Percentiles rank a stretch among this genome's conserved stretches.
Conservation (phyloP, 2,113 vertebrate genomes). For the Poeciliopsis retropinna region DNA sequence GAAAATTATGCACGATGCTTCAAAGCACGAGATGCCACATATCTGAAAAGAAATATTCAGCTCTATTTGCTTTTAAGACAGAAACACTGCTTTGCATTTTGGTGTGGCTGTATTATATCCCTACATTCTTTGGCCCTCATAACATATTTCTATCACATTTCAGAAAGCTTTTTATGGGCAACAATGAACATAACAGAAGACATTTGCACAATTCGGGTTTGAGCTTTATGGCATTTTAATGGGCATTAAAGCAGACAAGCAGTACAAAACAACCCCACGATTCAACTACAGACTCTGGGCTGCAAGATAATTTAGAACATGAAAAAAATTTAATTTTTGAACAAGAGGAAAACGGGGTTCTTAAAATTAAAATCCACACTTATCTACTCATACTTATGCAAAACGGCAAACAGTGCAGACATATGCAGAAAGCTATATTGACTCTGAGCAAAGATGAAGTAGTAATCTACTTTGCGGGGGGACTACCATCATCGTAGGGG, state of each 20-base stretch:
- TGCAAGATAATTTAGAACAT: conserved; percentile 6
- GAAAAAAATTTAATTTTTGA: conserved; percentile 3
- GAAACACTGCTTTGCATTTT: background rate
- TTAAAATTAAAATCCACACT: conserved; percentile 12
- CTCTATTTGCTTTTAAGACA: conserved; percentile 1
- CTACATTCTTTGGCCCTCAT: conserved; percentile 6
- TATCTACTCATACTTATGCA: conserved; percentile 19
- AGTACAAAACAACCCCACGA: background rate
- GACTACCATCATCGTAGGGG: no score
- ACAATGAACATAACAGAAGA: conserved; percentile 6
- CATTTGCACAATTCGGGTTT: conserved; percentile 31
- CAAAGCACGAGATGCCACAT: background rate
- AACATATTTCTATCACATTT: conserved; percentile 10
- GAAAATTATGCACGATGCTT: conserved; percentile 6
- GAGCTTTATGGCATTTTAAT: conserved; percentile 37
- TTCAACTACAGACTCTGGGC: conserved; percentile 5
- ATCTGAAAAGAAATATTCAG: background rate
- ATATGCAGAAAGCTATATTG: conserved; percentile 7
- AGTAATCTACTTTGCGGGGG: no score
- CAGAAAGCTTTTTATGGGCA: conserved; percentile 27
- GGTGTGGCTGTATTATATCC: conserved; percentile 4
- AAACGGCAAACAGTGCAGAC: conserved; percentile 8
- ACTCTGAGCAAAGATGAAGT: background rate
- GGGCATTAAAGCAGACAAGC: conserved; percentile 26
- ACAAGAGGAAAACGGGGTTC: conserved; percentile 10